Conservation (phyloP, 1,140 invertebrate genomes). For the Helicoverpa armigera region DNA sequence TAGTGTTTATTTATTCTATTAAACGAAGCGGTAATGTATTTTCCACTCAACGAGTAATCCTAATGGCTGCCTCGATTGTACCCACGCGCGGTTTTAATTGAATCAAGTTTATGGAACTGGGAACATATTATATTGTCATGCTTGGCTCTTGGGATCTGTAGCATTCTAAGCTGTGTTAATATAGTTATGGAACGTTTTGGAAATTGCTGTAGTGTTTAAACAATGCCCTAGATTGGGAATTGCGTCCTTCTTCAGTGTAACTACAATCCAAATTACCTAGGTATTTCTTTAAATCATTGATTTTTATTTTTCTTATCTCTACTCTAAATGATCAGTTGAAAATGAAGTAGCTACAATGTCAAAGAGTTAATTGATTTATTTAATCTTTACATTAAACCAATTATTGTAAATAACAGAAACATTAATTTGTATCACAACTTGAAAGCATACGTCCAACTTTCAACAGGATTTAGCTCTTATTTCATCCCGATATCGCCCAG, state of each 20-base stretch:
- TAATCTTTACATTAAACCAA: no score
- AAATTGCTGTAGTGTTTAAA: neutral
- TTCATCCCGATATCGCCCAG: neutral
- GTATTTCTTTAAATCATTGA: no score
- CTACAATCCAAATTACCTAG: no score
- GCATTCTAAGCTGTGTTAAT: slow-evolving; percentile 13
- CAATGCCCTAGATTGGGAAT: no score
- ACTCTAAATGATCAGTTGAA: no score
- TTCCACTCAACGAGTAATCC: slow-evolving; percentile 38
- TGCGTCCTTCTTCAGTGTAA: no score
- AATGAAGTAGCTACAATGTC: no score
- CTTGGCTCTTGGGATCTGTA: slow-evolving; percentile 24
- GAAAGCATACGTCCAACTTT: no score
- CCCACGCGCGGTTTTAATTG: slow-evolving; percentile 38
- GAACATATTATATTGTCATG: slow-evolving; percentile 37
- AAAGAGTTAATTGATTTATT: no score
- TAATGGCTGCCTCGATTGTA: slow-evolving; percentile 35
- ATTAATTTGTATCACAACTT: no score
- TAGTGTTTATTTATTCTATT: slow-evolving; percentile 44
- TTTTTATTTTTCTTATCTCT: no score
- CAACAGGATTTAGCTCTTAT: neutral
- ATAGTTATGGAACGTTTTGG: slow-evolving; percentile 5
- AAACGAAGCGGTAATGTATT: slow-evolving; percentile 36
- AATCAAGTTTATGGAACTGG: slow-evolving; percentile 38
- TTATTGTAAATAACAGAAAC: no score